These are phyloP conservation scores for Apocrypta bakeri DNA, from an alignment of 1,140 invertebrate genomes.

Conservation along the genomic window DNA sequence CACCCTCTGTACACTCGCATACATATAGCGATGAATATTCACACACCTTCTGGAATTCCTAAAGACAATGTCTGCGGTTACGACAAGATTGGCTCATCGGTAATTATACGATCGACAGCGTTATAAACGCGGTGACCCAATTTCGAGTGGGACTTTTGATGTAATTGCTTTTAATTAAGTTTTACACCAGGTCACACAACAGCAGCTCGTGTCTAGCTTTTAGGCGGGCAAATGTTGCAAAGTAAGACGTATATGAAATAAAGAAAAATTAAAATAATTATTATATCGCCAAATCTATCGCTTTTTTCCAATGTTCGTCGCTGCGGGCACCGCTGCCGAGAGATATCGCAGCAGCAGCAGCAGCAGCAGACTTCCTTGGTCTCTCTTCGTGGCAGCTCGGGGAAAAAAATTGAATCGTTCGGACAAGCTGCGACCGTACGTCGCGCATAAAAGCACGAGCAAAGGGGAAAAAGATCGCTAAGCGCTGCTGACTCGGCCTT, in stretches of 20 bases:
- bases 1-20: neutral
- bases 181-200: too few relatives aligned
- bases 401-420: slow-evolving; percentile 47
- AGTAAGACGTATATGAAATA: too few relatives aligned
- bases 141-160: too few relatives aligned
- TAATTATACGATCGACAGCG: too few relatives aligned
- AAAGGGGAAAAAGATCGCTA: slow-evolving; percentile 22
- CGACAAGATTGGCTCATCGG: neutral
- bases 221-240: too few relatives aligned
- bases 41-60: too few relatives aligned
- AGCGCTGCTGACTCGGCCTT: slow-evolving; percentile 46
- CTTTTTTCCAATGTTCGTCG: slow-evolving; percentile 20
- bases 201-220: too few relatives aligned
- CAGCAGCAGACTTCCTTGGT: neutral
- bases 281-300: neutral
- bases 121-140: too few relatives aligned
- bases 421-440: slow-evolving; percentile 44
- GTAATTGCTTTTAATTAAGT: too few relatives aligned
- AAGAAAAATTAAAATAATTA: too few relatives aligned
- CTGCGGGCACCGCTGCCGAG: too few relatives aligned
- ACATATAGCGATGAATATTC: too few relatives aligned
- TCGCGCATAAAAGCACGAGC: slow-evolving; percentile 29
- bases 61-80: neutral
- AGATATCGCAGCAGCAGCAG: neutral
- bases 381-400: neutral